Conservation (phyloP, 2,888 invertebrate genomes). For the Cephus pygmeus region DNA sequence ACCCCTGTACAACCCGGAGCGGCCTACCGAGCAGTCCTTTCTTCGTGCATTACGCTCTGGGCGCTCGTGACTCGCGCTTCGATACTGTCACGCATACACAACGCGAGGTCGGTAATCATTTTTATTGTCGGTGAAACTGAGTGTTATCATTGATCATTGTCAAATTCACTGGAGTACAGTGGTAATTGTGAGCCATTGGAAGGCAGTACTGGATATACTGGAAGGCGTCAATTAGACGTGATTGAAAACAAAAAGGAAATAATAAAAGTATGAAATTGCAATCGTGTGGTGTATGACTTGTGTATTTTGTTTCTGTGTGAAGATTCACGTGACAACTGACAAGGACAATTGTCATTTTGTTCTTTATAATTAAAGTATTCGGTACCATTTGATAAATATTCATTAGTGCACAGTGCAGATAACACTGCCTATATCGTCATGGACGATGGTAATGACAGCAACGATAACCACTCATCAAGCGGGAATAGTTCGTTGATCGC, state of each 20-base stretch:
- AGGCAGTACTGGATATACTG: background rate
- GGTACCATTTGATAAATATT: background rate
- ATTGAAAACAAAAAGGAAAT: background rate
- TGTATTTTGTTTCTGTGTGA: background rate
- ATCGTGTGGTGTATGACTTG: background rate
- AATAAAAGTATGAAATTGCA: background rate
- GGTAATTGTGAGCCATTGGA: background rate
- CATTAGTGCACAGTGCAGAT: background rate
- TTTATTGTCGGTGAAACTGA: background rate
- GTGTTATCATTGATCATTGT: background rate
- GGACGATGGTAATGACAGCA: background rate
- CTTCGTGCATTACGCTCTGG: background rate
- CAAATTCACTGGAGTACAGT: background rate
- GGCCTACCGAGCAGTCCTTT: background rate
- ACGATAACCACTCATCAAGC: background rate
- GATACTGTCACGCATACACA: background rate
- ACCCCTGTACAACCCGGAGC: background rate
- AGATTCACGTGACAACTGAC: background rate
- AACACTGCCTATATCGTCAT: background rate
- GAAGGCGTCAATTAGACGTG: background rate
- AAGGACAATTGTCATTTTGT: background rate
- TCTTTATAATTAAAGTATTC: background rate
- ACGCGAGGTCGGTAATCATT: background rate
- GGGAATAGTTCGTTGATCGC: background rate
- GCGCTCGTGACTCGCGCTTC: background rate